Evolutionary conservation across 2,113 vertebrate species (phyloP).

Genomic region (Ammospiza caudacuta): DNA sequence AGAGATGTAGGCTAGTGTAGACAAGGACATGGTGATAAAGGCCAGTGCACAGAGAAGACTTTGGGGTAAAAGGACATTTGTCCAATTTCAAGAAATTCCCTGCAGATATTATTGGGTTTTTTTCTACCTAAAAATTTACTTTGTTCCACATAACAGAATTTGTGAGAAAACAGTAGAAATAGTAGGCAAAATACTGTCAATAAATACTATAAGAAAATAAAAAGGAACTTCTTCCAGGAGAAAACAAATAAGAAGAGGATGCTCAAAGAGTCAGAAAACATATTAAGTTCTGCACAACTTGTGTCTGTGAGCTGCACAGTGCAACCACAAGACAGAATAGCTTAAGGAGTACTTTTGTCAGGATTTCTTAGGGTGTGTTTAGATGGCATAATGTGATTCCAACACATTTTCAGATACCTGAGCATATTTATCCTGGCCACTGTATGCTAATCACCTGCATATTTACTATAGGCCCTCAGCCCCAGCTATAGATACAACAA

Average conservation of each 20-base stretch:
- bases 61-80: background rate
- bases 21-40: background rate
- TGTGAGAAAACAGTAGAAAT: background rate
- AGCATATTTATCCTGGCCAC: background rate
- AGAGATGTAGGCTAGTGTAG: background rate
- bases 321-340: background rate
- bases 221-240: background rate
- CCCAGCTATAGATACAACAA: background rate
- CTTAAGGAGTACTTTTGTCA: slow-evolving; percentile 4
- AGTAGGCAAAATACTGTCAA: background rate
- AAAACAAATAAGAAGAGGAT: background rate
- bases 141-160: background rate
- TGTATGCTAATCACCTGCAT: background rate
- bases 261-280: background rate
- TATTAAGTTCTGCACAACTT: background rate
- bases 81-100: background rate
- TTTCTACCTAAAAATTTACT: background rate
- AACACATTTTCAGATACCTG: slow-evolving; percentile 24
- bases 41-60: background rate
- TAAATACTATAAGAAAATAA: background rate
- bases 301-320: background rate
- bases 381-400: background rate
- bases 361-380: background rate
- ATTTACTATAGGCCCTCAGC: background rate
- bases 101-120: background rate